Base-by-base conservation (phyloP, 2,888 invertebrate genomes). In the Baronia brevicornis region DNA sequence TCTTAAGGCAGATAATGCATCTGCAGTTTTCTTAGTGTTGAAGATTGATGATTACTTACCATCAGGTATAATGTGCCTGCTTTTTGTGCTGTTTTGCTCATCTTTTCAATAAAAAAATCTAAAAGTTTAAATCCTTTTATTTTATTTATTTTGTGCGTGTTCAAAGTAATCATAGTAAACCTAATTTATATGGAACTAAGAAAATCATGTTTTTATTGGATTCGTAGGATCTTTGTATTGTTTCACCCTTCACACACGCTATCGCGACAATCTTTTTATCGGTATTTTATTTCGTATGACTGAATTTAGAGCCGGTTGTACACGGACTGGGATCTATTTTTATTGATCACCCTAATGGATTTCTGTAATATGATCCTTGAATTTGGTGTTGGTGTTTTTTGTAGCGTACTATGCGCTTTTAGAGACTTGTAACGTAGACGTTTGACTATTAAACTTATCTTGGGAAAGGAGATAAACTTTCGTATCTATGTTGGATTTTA, bases 321-420 rank as follows among this genome's bases (percentile, higher is more conserved):
- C 44, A 54, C 51, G 47, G 51, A 48, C 48, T 42, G 53, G 52
- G 51, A 52, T 77, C 77, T 80, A 82, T 80, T 80, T 82, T 78
- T 80, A 80, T 79, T 71, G 61, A 59, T 58, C 56, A 51, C 64
- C 59, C 71, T 82, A 82, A 82, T 82, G 82, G 80, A 79, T 73
- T 80, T 80, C 57, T 57, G 82, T 80, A 80, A 82, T 73, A 63
- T 66, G 79, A 82, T 80, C 78, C 69, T 70, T 66, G 58, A 67
- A 60, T 73, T 70, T 44, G 54, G 53, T 70, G 61, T 67, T 64
- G 57, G 71, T 31, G 23, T 14, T 35, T 36, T 73, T 79, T 78
- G 75, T 68, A 63, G 56, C 49, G 47, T 51, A 43, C 43, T 41
- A 38, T 44, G 46, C 44, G 61, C 63, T 66, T 61, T 69, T 60